These are phyloP conservation scores for Thalassarche chlororhynchos DNA, from an alignment of 2,113 vertebrate genomes.

Conservation along the genomic window DNA sequence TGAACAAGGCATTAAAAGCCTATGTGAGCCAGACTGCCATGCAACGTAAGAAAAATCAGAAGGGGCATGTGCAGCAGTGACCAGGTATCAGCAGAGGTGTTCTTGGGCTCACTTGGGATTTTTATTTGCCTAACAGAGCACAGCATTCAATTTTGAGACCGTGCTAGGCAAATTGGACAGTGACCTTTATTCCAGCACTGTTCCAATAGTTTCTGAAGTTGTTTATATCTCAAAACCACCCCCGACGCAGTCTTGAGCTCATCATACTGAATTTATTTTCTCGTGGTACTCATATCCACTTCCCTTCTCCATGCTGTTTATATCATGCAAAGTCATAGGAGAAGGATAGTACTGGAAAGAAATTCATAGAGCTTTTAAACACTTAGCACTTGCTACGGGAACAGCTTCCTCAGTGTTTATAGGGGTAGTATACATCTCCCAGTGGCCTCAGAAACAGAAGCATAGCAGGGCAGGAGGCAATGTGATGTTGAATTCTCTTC, in stretches of 20 bases:
- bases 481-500: neutral
- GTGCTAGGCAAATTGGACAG: neutral
- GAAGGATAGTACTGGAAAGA: neutral
- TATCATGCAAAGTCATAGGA: neutral
- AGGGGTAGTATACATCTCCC: neutral
- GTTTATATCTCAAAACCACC: neutral
- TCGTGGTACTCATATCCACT: slow-evolving; percentile 18
- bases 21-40: neutral
- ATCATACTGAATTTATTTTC: slow-evolving; percentile 58
- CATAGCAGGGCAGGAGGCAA: neutral
- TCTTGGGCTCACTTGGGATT: neutral
- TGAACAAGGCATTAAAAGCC: neutral
- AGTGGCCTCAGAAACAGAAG: neutral
- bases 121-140: neutral
- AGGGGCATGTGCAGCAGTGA: neutral
- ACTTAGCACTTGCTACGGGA: neutral
- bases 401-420: neutral
- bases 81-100: neutral
- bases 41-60: neutral
- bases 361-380: neutral
- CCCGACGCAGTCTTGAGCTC: neutral
- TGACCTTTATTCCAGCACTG: neutral
- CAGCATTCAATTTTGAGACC: neutral
- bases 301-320: neutral
- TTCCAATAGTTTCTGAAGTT: slow-evolving; percentile 2